These are phyloP conservation scores for Eudemis profundana DNA, from an alignment of 2,888 invertebrate genomes.

Conservation along the genomic window DNA sequence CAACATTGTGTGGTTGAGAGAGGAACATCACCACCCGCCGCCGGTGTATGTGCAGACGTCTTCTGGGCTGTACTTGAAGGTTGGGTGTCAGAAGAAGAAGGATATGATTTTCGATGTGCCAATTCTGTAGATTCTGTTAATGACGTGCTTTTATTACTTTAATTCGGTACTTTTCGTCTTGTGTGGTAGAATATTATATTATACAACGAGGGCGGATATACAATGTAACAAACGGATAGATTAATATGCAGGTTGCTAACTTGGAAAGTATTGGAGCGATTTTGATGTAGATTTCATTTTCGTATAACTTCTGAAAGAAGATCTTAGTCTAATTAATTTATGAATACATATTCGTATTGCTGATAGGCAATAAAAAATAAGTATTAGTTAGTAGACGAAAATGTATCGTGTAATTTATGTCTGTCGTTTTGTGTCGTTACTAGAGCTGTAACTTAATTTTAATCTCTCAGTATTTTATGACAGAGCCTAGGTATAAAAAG, in stretches of 20 bases:
- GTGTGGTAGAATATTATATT: background rate
- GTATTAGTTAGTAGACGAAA: background rate
- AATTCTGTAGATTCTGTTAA: constrained; percentile 5
- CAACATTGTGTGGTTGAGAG: constrained; percentile 29
- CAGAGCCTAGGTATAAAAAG: too few species aligned
- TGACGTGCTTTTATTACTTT: background rate
- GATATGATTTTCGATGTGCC: constrained; percentile 7
- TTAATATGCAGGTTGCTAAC: too few species aligned
- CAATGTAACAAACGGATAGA: too few species aligned
- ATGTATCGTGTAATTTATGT: background rate
- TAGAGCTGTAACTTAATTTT: background rate
- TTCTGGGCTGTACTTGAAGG: constrained; percentile 38
- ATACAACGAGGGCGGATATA: too few species aligned
- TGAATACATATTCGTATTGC: too few species aligned
- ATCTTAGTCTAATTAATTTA: too few species aligned
- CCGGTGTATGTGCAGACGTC: constrained; percentile 34
- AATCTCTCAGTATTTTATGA: background rate
- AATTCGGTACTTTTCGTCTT: background rate
- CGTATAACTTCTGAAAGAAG: too few species aligned
- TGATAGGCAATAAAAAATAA: too few species aligned
- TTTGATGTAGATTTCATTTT: too few species aligned
- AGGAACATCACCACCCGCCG: constrained; percentile 42
- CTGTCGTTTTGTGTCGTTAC: background rate
- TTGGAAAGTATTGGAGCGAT: too few species aligned
- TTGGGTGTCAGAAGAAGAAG: constrained; percentile 24